Conservation (phyloP, 2,888 invertebrate genomes). For the Nemurella pictetii region DNA sequence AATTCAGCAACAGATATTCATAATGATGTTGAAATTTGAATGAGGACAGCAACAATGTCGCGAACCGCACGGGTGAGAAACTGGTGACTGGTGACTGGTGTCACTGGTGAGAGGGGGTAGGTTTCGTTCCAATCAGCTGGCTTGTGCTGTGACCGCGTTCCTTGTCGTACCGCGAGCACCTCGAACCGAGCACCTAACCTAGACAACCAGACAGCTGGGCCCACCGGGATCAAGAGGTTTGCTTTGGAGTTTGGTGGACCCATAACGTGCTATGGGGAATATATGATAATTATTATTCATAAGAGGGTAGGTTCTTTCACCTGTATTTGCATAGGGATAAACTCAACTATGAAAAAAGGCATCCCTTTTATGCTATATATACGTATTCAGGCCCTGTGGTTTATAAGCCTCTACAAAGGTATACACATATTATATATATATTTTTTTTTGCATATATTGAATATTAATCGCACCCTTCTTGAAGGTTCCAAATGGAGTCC, state of each 20-base stretch:
- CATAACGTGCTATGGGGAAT: constrained; percentile 18
- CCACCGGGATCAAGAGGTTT: constrained; percentile 24
- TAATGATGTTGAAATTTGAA: constrained; percentile 31
- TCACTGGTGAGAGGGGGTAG: not conserved
- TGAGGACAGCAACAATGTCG: constrained; percentile 14
- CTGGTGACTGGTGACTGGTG: no score
- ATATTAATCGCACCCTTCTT: constrained; percentile 34
- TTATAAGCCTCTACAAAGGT: constrained; percentile 32
- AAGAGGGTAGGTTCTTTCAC: constrained; percentile 38
- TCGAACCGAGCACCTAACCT: no score
- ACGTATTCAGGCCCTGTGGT: constrained; percentile 32
- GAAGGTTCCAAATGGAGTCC: constrained; percentile 15
- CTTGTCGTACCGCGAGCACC: not conserved
- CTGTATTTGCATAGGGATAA: constrained; percentile 41
- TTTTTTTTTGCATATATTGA: constrained; percentile 36
- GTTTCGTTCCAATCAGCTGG: not conserved
- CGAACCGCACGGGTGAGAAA: no score
- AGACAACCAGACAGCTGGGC: constrained; percentile 22
- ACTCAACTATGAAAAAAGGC: constrained; percentile 32
- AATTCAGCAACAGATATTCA: not conserved
- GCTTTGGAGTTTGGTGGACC: not conserved
- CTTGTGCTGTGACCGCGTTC: not conserved
- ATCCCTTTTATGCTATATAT: constrained; percentile 12
- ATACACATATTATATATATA: constrained; percentile 26
- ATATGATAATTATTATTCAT: constrained; percentile 41